Evolutionary conservation across 2,113 vertebrate genomes (phyloP).

Genomic region (Pluvianellus socialis): DNA sequence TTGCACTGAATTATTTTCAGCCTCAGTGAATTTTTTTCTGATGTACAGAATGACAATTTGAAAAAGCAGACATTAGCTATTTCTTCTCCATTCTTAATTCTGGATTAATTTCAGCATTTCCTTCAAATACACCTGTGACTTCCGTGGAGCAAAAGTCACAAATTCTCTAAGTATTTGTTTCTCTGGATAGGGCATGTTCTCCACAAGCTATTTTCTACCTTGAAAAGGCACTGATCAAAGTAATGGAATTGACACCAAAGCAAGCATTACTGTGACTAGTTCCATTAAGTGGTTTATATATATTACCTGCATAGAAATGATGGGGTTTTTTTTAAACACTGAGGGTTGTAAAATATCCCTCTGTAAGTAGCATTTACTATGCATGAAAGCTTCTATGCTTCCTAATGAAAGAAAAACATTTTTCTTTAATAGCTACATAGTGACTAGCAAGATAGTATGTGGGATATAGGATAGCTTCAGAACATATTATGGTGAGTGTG

Average conservation of each 20-base stretch:
- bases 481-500: neutral
- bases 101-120: neutral
- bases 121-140: neutral
- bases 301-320: neutral
- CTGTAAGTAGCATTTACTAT: neutral
- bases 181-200: neutral
- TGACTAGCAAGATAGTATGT: neutral
- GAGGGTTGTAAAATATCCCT: neutral
- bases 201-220: neutral
- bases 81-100: neutral
- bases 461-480: neutral
- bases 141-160: neutral
- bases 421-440: neutral
- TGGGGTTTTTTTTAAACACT: neutral
- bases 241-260: neutral
- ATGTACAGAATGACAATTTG: neutral
- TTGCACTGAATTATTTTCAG: neutral
- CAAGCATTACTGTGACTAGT: neutral
- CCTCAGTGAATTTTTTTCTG: neutral
- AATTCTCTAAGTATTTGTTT: neutral
- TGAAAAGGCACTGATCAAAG: neutral
- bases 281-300: neutral
- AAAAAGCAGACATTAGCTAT: neutral
- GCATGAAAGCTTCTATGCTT: neutral
- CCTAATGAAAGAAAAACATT: neutral